These are phyloP conservation scores for Charadrius vociferus DNA, from an alignment of 2,113 vertebrate genomes.

Conservation along the genomic window DNA sequence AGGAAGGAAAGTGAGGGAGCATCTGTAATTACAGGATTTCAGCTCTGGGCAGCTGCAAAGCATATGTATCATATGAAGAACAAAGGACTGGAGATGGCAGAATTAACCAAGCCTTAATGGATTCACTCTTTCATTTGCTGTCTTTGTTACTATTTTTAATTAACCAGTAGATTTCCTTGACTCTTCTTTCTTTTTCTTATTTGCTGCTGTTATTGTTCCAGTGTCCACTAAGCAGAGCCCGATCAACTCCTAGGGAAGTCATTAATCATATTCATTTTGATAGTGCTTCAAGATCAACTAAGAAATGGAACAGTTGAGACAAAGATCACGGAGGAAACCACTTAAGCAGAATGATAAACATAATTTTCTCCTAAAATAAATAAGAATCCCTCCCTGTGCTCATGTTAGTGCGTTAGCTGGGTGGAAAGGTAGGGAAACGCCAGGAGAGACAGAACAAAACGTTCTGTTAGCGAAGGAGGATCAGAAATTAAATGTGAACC, in stretches of 20 bases:
- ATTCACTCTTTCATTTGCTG: background rate
- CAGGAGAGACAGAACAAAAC: background rate
- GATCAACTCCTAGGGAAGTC: background rate
- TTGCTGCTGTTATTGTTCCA: background rate
- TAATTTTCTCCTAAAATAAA: background rate
- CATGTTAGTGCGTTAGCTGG: background rate
- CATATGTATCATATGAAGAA: background rate
- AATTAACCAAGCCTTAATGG: background rate
- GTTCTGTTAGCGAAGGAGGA: background rate
- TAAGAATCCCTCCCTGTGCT: background rate
- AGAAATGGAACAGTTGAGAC: background rate
- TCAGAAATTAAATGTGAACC: background rate
- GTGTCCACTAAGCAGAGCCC: background rate
- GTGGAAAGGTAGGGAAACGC: background rate
- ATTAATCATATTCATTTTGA: background rate
- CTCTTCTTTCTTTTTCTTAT: background rate
- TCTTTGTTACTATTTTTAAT: constrained; percentile 27
- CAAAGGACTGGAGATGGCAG: constrained; percentile 17
- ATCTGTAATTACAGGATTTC: constrained; percentile 13
- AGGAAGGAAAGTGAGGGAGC: background rate
- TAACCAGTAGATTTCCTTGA: background rate
- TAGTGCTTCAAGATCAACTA: background rate
- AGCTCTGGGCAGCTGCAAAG: constrained; percentile 15
- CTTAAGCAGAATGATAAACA: background rate
- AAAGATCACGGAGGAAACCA: background rate